Evolutionary conservation across 92 coral and sea anemone genomes (phyloP), one percentile per base, ranked within the genome.

Genomic region (Epizoanthus ramosus): DNA sequence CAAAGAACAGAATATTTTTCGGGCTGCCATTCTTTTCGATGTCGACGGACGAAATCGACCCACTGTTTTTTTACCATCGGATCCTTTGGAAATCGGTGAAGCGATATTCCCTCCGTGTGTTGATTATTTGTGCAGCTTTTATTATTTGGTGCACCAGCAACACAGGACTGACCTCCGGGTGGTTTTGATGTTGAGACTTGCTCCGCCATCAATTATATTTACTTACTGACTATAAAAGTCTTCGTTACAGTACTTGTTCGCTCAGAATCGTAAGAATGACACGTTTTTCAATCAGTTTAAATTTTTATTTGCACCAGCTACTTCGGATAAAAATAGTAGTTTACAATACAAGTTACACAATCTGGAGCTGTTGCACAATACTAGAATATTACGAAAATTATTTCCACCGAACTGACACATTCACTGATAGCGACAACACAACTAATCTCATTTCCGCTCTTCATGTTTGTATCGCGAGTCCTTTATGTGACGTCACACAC

Each of bases 231-330:
- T 28, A 28, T n/a, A n/a, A n/a, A 28, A 2, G 31, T 68, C 56
- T 41, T 73, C 3, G 63, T 73, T 73, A 73, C 79, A 73, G 63
- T 73, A 73, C 79, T 73, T 52, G 47, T 65, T 56, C 64, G 45
- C 47, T 73, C 64, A 73, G 63, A 73, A 73, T 59, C 54, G 79
- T 73, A 56, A 73, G 47, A 73, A 73, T 73, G 63, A 73, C 79
- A 73, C 79, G 41, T 73, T 73, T 73, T 73, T 53, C 79, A 73
- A 73, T 73, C 63, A 52, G 63, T 73, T 73, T 23, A 54, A 56
- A 54, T 12, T 24, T 45, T 54, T 66, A 68, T 68, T 68, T 68
- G 74, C 54, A 68, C 56, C 25, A 68, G 74, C 74, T 68, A 68
- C 74, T 68, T 68, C 37, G 74, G 52, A 68, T 61, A 61, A 21